Evolutionary conservation across 2,797 vertebrate genomes (phyloP).

Genomic region (Scolopax bukidnonensis): DNA sequence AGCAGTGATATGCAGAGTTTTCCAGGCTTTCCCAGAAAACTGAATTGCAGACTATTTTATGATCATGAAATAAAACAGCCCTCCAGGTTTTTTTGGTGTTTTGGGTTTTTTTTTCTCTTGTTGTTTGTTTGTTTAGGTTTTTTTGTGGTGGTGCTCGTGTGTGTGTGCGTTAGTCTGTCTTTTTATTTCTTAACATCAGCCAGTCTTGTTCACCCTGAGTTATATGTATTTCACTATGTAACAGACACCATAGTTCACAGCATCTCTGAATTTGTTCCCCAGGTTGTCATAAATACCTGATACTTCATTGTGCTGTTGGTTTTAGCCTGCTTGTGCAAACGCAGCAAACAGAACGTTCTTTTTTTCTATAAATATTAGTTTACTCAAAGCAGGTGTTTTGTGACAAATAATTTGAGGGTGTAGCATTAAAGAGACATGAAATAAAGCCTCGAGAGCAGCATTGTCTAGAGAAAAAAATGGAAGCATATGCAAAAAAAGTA

Average conservation of each 20-base stretch:
- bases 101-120: no score
- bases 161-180: background rate
- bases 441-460: background rate
- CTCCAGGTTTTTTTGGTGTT: background rate
- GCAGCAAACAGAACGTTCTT: background rate
- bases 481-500: background rate
- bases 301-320: background rate
- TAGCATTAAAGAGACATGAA: background rate
- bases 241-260: background rate
- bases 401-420: slow-evolving; percentile 9
- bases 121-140: background rate
- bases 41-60: background rate
- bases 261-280: slow-evolving; percentile 28
- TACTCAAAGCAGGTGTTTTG: slow-evolving; percentile 48
- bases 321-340: background rate
- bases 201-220: background rate
- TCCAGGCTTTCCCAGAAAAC: background rate
- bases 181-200: background rate
- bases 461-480: background rate
- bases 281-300: background rate
- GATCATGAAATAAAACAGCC: background rate
- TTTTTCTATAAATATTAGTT: background rate
- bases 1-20: background rate
- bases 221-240: background rate
- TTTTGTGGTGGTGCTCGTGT: no score